Percentiles rank a stretch among this genome's conserved stretches.
These are phyloP conservation scores for Cyrtonyx montezumae DNA, from an alignment of 2,113 vertebrate genomes.

Conservation along the genomic window DNA sequence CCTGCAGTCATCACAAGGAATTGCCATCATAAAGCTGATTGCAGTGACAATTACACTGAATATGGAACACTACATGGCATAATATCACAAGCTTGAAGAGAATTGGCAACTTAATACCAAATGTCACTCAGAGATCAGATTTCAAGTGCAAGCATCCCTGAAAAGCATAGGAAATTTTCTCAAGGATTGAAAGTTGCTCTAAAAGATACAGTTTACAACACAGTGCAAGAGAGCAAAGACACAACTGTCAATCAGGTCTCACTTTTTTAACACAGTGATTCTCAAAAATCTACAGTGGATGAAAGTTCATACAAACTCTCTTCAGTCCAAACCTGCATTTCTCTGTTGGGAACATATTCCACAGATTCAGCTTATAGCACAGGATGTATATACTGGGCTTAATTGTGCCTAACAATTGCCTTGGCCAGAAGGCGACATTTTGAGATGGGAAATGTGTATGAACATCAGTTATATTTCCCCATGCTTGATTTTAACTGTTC, in stretches of 20 bases:
- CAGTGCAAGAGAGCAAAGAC: neutral
- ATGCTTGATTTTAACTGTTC: neutral
- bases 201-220: accelerated
- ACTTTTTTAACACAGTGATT: neutral
- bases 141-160: neutral
- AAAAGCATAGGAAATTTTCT: neutral
- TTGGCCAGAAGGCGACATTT: constrained; percentile 49
- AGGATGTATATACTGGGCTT: constrained; percentile 40
- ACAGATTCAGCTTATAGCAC: constrained; percentile 2
- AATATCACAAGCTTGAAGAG: constrained; percentile 19
- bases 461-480: constrained; percentile 51
- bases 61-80: neutral
- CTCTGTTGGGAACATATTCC: neutral
- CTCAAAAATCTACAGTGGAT: neutral
- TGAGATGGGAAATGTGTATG: constrained; percentile 32
- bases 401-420: constrained; percentile 41
- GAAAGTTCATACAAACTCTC: neutral
- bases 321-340: neutral
- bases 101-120: constrained; percentile 18
- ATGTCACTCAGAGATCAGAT: constrained; percentile 5
- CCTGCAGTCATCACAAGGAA: neutral
- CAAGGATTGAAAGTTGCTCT: neutral
- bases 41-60: constrained; percentile 23
- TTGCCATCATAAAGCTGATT: constrained; percentile 43
- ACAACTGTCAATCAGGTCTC: neutral